Conservation (phyloP, 2,888 invertebrate species). For the Bellardia bayeri region DNA sequence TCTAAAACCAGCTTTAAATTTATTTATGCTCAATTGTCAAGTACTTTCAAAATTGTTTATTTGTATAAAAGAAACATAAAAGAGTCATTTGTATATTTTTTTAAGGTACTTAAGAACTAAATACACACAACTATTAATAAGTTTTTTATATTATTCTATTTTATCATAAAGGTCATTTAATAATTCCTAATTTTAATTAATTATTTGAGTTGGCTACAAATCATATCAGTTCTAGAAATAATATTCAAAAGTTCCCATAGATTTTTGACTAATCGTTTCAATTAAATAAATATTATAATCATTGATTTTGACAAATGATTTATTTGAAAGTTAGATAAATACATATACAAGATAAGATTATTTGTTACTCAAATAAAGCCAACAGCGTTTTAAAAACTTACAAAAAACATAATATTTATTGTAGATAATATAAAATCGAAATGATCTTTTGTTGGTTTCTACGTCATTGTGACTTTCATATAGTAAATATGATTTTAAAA, state of each 20-base stretch:
- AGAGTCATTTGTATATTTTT: neutral
- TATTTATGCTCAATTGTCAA: neutral
- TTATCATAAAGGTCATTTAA: constrained; percentile 31
- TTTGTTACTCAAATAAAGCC: too few relatives aligned
- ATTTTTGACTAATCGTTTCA: constrained; percentile 8
- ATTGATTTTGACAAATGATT: constrained; percentile 23
- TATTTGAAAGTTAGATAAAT: constrained; percentile 1
- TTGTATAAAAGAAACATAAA: neutral
- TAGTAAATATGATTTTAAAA: too few relatives aligned
- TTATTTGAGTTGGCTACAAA: constrained; percentile 2
- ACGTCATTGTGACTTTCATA: too few relatives aligned
- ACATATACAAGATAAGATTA: too few relatives aligned
- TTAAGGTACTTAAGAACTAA: neutral
- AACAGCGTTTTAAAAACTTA: too few relatives aligned
- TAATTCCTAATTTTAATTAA: constrained; percentile 15
- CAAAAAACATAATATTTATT: too few relatives aligned
- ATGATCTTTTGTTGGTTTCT: too few relatives aligned
- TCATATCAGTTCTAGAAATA: constrained; percentile 4
- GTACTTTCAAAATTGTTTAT: constrained; percentile 12
- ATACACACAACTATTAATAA: neutral
- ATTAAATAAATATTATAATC: neutral
- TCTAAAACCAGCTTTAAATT: neutral
- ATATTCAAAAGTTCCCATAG: neutral
- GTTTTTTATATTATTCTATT: neutral
- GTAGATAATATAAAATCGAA: too few relatives aligned